A percentile compares a stretch with the other conserved stretches of the same genome.
These are phyloP conservation scores for Ataeniobius toweri DNA, from an alignment of 2,797 vertebrate species.

Conservation along the genomic window DNA sequence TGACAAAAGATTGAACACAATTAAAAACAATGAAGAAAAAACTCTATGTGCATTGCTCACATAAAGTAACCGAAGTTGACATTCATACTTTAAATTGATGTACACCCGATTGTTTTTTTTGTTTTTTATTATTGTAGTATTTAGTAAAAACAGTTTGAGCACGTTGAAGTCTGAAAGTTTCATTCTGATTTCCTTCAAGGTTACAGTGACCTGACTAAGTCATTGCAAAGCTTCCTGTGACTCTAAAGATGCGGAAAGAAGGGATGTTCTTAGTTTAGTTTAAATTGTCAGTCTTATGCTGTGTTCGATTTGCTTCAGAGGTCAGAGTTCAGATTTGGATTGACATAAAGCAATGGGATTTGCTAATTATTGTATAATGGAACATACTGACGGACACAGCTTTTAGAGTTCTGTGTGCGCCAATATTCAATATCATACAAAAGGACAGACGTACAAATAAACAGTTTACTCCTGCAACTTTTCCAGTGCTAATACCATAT, in stretches of 20 bases:
- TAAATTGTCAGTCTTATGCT: neutral
- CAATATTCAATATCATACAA: neutral
- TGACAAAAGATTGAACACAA: neutral
- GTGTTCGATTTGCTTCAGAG: conserved; percentile 1
- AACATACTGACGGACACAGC: neutral
- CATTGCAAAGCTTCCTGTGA: neutral
- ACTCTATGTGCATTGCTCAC: neutral
- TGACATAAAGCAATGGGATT: neutral
- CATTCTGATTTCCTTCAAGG: neutral
- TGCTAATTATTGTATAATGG: neutral
- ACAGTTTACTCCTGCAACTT: too few relatives aligned
- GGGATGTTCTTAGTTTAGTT: neutral
- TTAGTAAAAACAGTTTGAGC: neutral
- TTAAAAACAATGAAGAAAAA: neutral
- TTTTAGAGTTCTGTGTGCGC: neutral
- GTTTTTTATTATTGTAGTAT: too few relatives aligned
- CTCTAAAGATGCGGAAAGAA: neutral
- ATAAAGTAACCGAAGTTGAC: neutral
- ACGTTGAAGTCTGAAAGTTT: neutral
- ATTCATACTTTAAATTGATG: neutral
- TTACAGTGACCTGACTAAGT: neutral
- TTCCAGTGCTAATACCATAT: too few relatives aligned
- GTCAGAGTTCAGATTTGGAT: neutral
- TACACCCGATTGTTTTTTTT: neutral
- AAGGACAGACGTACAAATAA: neutral